Evolutionary conservation across 2,797 vertebrate genomes (phyloP).

Genomic region (Eulemur albifrons): DNA sequence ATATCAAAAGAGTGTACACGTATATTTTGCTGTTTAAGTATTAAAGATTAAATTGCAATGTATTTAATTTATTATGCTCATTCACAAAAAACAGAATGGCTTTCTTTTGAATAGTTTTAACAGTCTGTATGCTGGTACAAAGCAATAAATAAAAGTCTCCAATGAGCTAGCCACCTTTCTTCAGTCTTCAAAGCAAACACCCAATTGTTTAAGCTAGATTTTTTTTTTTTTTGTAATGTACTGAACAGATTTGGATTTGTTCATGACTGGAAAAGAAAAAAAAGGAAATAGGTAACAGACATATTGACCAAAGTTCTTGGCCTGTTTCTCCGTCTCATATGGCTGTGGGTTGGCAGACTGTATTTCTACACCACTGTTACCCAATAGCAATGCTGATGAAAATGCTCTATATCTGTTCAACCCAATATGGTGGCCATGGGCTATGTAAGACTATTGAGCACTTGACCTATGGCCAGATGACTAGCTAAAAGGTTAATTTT

Average conservation of each 20-base stretch:
- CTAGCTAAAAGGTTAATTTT: neutral
- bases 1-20: slow-evolving; percentile 51
- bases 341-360: neutral
- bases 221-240: neutral
- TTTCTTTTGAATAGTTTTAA: slow-evolving; percentile 60
- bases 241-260: neutral
- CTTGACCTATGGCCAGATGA: neutral
- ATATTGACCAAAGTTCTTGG: neutral
- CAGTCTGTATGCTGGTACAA: slow-evolving; percentile 26
- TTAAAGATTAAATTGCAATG: slow-evolving; percentile 31
- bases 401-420: neutral
- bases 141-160: slow-evolving; percentile 68
- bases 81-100: slow-evolving; percentile 54
- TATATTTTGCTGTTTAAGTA: slow-evolving; percentile 65
- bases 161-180: neutral
- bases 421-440: neutral
- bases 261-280: neutral
- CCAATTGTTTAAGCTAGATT: neutral
- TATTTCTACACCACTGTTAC: neutral
- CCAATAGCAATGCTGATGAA: neutral
- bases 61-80: slow-evolving; percentile 74
- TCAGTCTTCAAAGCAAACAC: slow-evolving; percentile 8
- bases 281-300: neutral
- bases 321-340: neutral
- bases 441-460: neutral